Conservation (phyloP, 2,797 vertebrate genomes). For the Natrix natrix region DNA sequence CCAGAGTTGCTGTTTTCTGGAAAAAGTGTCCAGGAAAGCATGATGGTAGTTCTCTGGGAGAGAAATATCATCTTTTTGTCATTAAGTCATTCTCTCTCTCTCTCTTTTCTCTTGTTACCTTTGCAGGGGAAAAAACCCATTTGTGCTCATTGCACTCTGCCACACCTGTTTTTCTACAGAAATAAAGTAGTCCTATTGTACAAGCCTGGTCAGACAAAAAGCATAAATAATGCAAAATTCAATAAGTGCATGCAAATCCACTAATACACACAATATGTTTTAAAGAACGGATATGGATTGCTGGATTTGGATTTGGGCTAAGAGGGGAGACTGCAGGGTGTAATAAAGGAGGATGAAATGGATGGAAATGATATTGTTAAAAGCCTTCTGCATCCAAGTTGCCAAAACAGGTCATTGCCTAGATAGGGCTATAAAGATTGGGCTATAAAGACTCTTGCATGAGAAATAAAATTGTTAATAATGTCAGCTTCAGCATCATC, state of each 20-base stretch:
- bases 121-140: background rate
- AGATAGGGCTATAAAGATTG: slow-evolving; percentile 2
- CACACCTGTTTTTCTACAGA: background rate
- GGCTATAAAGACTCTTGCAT: slow-evolving; percentile 5
- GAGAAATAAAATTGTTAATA: slow-evolving; percentile 25
- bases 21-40: background rate
- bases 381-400: background rate
- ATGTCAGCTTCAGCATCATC: slow-evolving; percentile 11
- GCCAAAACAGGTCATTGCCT: background rate
- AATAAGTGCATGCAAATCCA: background rate
- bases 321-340: background rate
- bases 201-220: background rate
- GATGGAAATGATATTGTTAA: background rate
- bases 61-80: background rate
- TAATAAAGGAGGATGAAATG: background rate
- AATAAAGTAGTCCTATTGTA: background rate
- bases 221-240: background rate
- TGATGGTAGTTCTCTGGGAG: background rate
- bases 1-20: background rate
- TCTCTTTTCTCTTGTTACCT: background rate
- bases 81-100: background rate
- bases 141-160: background rate
- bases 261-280: background rate
- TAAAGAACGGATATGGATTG: background rate
- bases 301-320: background rate